phyloP scores from a whole-genome alignment of 1,140 invertebrate species.

The Neodiprion virginianus region DNA sequence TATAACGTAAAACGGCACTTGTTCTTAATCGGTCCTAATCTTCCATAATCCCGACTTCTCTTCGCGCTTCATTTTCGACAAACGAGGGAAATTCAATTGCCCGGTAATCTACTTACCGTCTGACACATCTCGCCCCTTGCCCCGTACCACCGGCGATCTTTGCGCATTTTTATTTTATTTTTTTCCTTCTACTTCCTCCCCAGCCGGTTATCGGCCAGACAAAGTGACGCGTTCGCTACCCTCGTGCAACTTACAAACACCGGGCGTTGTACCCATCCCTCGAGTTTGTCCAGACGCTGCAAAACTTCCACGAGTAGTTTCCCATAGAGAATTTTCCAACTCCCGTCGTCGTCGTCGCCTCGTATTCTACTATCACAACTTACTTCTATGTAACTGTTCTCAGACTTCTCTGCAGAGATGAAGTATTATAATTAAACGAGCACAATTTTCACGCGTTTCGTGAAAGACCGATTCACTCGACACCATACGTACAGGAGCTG shows the following conservation, averaged over 20 bases:
- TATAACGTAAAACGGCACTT: neutral
- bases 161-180: neutral
- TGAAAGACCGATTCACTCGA: too few species aligned
- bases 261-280: neutral
- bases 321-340: neutral
- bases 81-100: neutral
- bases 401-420: neutral
- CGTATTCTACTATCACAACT: neutral
- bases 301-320: neutral
- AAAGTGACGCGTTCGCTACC: neutral
- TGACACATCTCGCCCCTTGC: too few species aligned
- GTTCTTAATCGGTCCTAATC: constrained; percentile 4
- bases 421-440: too few species aligned
- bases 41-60: neutral
- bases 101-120: too few species aligned
- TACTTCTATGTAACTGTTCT: neutral
- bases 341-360: neutral
- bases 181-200: neutral
- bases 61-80: neutral
- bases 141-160: too few species aligned
- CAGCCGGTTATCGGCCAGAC: neutral
- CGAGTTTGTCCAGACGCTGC: neutral
- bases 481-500: too few species aligned
- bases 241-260: neutral
- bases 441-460: too few species aligned